phyloP scores from a whole-genome alignment of 2,888 invertebrate species.

The Diaperis boleti region DNA sequence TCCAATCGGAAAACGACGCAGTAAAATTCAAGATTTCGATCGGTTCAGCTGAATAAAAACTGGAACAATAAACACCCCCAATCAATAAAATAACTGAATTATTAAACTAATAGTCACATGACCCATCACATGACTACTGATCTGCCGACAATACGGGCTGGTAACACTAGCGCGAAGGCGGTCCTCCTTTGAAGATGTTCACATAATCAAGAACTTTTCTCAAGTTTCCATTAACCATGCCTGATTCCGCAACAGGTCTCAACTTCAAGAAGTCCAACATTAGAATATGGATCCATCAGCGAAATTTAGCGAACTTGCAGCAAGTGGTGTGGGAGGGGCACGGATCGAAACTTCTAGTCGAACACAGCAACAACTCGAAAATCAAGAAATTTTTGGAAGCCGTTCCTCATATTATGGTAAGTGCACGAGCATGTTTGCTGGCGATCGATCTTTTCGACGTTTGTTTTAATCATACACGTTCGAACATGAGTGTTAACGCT shows the following conservation, averaged over 20 bases:
- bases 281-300: conserved; percentile 95
- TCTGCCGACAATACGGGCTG: background rate
- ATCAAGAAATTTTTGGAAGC: conserved; percentile 89
- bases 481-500: background rate
- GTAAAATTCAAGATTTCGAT: conserved; percentile 38
- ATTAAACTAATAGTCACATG: conserved; percentile 62
- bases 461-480: no score
- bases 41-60: conserved; percentile 34
- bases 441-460: no score
- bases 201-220: no score
- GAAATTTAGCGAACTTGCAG: conserved; percentile 87
- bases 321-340: conserved; percentile 92
- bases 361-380: conserved; percentile 85
- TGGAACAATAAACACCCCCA: conserved; percentile 47
- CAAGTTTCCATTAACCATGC: no score
- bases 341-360: conserved; percentile 83
- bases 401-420: conserved; percentile 94
- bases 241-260: conserved; percentile 70
- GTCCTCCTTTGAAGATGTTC: conserved; percentile 2
- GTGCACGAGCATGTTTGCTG: no score
- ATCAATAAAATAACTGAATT: conserved; percentile 62
- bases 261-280: conserved; percentile 79
- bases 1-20: conserved; percentile 17
- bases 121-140: conserved; percentile 47
- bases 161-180: conserved; percentile 2